A percentile compares a stretch with the other conserved stretches of the same genome.
Conservation (phyloP, 2,113 vertebrate genomes). For the Prietella phreatophila region DNA sequence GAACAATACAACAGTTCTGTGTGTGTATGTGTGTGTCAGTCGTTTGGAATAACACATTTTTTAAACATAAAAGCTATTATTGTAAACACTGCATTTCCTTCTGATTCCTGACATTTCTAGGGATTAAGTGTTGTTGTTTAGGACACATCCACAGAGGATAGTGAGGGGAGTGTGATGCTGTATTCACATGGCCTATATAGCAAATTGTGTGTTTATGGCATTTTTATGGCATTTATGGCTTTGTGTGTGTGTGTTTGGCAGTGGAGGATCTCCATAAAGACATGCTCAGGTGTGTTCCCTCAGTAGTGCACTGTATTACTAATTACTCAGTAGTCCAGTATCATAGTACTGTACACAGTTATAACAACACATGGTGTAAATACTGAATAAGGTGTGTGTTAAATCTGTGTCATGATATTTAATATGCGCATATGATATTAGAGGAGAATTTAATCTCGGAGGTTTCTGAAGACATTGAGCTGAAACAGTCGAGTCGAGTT, state of each 20-base stretch:
- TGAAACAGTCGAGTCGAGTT: no score
- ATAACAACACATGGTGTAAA: no score
- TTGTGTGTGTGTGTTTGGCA: background rate
- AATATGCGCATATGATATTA: no score
- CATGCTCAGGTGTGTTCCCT: background rate
- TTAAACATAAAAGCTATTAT: background rate
- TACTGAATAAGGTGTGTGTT: no score
- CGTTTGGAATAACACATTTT: background rate
- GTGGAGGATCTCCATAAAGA: no score
- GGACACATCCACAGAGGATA: background rate
- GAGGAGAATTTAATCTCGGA: no score
- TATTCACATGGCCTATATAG: background rate
- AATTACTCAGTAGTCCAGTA: no score
- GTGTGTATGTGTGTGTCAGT: background rate
- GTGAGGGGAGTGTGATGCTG: background rate
- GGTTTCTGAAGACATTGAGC: no score
- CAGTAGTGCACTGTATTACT: background rate
- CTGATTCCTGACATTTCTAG: background rate
- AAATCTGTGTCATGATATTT: no score
- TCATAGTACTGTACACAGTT: no score
- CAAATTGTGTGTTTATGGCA: background rate
- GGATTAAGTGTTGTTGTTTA: background rate
- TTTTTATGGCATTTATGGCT: no score
- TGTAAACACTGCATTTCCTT: background rate
- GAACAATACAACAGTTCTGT: background rate